These are phyloP conservation scores for Stenchaetothrips biformis DNA, from an alignment of 2,888 invertebrate species.

Conservation along the genomic window DNA sequence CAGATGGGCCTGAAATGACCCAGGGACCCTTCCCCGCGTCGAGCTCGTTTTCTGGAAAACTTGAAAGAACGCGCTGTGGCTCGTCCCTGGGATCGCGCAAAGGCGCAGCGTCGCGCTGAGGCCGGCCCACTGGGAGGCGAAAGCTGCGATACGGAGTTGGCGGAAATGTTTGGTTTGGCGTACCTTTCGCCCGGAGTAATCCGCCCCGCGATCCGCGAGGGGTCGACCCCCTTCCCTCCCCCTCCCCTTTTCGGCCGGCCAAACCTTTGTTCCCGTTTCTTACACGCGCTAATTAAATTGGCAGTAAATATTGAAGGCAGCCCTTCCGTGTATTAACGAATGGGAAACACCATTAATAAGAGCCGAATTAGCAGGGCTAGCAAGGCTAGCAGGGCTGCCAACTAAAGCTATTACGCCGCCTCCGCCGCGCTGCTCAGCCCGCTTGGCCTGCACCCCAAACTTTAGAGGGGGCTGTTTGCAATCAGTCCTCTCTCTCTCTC, in stretches of 20 bases:
- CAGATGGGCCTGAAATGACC: neutral
- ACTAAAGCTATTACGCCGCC: conserved; percentile 19
- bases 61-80: too few species aligned
- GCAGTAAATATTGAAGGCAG: conserved; percentile 14
- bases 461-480: conserved; percentile 3
- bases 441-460: neutral
- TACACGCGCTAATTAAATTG: conserved; percentile 11
- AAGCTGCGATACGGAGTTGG: too few species aligned
- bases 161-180: neutral
- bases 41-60: too few species aligned
- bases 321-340: neutral
- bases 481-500: neutral
- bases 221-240: neutral
- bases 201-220: neutral
- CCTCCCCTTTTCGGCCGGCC: neutral
- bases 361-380: conserved; percentile 1
- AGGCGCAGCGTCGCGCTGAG: too few species aligned
- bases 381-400: neutral
- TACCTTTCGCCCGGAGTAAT: too few species aligned
- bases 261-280: neutral
- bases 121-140: too few species aligned
- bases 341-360: conserved; percentile 21
- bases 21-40: neutral
- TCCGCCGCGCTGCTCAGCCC: neutral
- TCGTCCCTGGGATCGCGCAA: too few species aligned